phyloP scores from a whole-genome alignment of 1,140 invertebrate genomes.

The Eueides isabella region DNA sequence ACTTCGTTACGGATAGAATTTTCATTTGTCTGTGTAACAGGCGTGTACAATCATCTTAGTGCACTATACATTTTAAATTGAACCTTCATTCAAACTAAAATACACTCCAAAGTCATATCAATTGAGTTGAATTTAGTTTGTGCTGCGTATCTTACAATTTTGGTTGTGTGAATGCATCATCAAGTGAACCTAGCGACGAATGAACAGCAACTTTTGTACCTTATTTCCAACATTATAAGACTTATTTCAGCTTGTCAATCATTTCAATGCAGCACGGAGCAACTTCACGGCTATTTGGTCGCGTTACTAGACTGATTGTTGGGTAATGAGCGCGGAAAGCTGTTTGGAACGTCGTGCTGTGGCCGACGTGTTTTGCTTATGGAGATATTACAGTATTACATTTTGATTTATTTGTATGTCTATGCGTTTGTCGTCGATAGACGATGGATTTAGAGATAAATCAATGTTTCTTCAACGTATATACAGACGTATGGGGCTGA shows the following conservation, averaged over 20 bases:
- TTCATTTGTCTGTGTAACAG: slow-evolving; percentile 66
- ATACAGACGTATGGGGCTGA: too few species aligned
- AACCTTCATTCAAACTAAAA: slow-evolving; percentile 11
- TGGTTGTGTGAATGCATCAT: slow-evolving; percentile 43
- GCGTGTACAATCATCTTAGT: slow-evolving; percentile 64
- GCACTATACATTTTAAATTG: slow-evolving; percentile 36
- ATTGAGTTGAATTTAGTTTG: slow-evolving; percentile 18
- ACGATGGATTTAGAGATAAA: not conserved
- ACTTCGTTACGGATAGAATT: slow-evolving; percentile 56
- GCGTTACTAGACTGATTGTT: slow-evolving; percentile 49
- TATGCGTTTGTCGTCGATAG: not conserved
- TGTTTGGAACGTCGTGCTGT: slow-evolving; percentile 41
- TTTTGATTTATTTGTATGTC: not conserved
- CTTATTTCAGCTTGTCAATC: slow-evolving; percentile 12
- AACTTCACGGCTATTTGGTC: slow-evolving; percentile 52
- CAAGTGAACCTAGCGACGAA: slow-evolving; percentile 31
- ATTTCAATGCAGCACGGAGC: slow-evolving; percentile 45
- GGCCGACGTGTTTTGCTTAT: slow-evolving; percentile 24
- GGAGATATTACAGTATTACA: not conserved
- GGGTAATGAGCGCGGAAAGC: slow-evolving; percentile 50
- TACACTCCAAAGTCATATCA: slow-evolving; percentile 19
- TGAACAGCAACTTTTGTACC: slow-evolving; percentile 16
- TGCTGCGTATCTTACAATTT: slow-evolving; percentile 11
- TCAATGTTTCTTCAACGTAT: not conserved
- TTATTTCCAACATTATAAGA: slow-evolving; percentile 30